Evolutionary conservation across 2,113 vertebrate species (phyloP), one percentile per base, ranked within the genome.

Genomic region (Ictalurus punctatus): DNA sequence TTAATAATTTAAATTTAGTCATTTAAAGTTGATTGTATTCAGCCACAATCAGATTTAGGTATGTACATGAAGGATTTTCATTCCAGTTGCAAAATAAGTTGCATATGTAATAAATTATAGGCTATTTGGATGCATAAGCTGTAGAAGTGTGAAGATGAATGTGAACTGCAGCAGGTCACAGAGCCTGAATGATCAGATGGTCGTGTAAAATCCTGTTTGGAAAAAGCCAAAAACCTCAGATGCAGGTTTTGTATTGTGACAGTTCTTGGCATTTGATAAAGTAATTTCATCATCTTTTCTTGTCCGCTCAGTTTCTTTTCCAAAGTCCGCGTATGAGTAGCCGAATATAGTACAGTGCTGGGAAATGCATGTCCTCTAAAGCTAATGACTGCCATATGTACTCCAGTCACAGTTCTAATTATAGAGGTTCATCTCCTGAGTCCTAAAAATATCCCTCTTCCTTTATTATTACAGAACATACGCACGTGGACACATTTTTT

Each of bases 351-450:
- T 63, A 63, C 30, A 59, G 58, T 85, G 87, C 84, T 88, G 88
- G 90, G 89, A 87, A 83, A 65, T 69, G 56, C 83, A 48, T 63
- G 89, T 89, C 79, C 80, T 59, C 83, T 48, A 63, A 59, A 82
- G 71, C 87, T 85, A 92, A 92, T 91, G 81, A 89, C 89, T 92
- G 92, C 90, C 90, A 90, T 91, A 91, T 91, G 90, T 78, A 10
- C 56, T 58, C 65, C 81, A 87, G 89, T 87, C 90, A 87, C 52
- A 65, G 76, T 79, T 93, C 84, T 92, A 92, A 90, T 91, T 92
- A 91, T 90, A 90, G 91, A 89, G 86, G 48, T 74, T 56, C 63
- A 76, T 89, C 81, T 91, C 78, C 59, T 74, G 67, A 61, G 82
- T 40, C 16, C 91, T 92, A 92, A 92, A 92, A 92, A 92, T 93